Evolutionary conservation across 35 echinoderm and acorn worm genomes (phyloP), one percentile per base, ranked within the genome.

Genomic region (Patiria miniata): DNA sequence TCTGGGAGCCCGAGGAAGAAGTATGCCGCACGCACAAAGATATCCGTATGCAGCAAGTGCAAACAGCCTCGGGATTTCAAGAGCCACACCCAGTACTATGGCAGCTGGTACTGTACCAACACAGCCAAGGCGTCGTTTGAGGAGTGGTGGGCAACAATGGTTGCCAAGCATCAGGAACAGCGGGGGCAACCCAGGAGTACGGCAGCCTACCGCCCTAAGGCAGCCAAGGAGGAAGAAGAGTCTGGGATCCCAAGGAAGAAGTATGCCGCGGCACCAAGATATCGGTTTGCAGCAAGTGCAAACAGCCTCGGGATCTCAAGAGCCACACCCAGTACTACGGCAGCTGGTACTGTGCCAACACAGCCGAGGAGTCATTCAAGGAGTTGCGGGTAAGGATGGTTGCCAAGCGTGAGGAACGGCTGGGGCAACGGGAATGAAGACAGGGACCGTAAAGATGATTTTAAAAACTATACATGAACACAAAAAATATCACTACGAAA

Each of bases 101-200:
- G 81, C 81, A 60, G 44, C 51, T 83, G 81, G 81, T 83, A 83
- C 51, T 83, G 81, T 37, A 5, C n/a, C 33, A 36, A 26, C 3
- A 36, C 21, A 1, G n/a, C 29, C 1, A 53, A 47, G 1, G 44
- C 14, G 37, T 1, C 23, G 21, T 14, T 15, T 2, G 30, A 83
- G 16, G 81, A 83, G 15, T 59, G 52, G 81, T 28, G 36, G 23
- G 81, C 42, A 19, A 83, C 34, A 52, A 83, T 83, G 81, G 19
- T 33, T 0, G 6, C 15, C 44, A 42, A 36, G 28, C 81, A 29
- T 8, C 1, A 34, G 54, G 52, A 44, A 10, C 34, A 83, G 26
- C 34, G 26, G 73, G 28, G 73, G 1, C 0, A 18, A 14, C 57
- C 57, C 7, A 18, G 57, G 19, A 60, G 57, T 18, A 60, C 57